Evolutionary conservation across 2,888 invertebrate species (phyloP), one percentile per base, ranked within the genome.

Genomic region (Phalera bucephala): DNA sequence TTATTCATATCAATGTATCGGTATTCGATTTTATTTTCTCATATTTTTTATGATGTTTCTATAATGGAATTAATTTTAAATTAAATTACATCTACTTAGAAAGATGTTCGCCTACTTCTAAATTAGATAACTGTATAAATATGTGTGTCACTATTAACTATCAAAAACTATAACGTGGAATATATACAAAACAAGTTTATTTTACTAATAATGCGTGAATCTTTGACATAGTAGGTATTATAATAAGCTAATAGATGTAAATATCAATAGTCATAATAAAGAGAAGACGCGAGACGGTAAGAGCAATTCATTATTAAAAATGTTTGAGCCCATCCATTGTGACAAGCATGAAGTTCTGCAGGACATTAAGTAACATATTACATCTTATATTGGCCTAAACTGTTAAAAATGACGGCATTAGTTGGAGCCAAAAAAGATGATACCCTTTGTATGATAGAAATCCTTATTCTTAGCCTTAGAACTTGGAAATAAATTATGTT

Each of bases 361-460:
- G 9, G 5, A 22, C 1, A 23, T 11, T 10, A 23, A 13, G 12
- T 25, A 25, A 25, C 8, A 13, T 12, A 25, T 25, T 12, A 25
- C 10, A 6, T 25, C 25, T 8, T 25, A 12, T 5, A 5, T 22
- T 25, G 3, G 12, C 12, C 12, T 12, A 25, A 12, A 25, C 8
- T 7, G 8, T 25, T 12, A 13, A 0, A 12, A 11, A 12, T 25
- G 39, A 51, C 39, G 41, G 31, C 35, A 44, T 30, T 25, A n/a
- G n/a, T 47, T 37, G 28, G 33, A 38, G 42, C 32, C 42, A 29
- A 57, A 57, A 57, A 57, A 45, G 46, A 38, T 34, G 31, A 46
- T 43, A 45, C 36, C 42, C 43, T 52, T 58, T 53, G 43, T 51
- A 45, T 47, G 66, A 70, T 65, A 33, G 26, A 37, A 51, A 70